Evolutionary conservation across 2,888 invertebrate species (phyloP).

Genomic region (Meloe dianella): DNA sequence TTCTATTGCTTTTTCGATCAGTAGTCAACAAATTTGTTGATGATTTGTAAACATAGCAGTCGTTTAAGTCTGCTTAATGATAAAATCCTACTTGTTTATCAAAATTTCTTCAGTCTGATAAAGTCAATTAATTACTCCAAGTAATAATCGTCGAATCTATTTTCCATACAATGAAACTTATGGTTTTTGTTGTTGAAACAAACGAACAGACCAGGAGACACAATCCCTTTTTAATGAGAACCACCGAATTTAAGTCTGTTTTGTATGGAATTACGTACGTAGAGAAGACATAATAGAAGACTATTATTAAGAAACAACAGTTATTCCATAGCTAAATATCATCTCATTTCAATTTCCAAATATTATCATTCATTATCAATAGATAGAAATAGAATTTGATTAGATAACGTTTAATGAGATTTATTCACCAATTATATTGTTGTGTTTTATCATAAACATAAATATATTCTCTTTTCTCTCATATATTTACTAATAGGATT

Average conservation of each 20-base stretch:
- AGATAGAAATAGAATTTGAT: background rate
- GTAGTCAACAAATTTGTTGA: too few relatives aligned
- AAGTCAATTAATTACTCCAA: background rate
- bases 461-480: background rate
- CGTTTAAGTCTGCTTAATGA: too few relatives aligned
- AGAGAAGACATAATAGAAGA: background rate
- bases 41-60: too few relatives aligned
- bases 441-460: background rate
- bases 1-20: too few relatives aligned
- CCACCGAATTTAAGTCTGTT: conserved; percentile 27
- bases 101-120: conserved; percentile 8
- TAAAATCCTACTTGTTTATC: conserved; percentile 11
- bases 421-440: background rate
- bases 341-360: background rate
- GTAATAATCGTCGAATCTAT: background rate
- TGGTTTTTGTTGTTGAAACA: background rate
- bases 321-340: background rate
- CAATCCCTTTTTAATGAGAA: conserved; percentile 36
- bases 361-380: background rate
- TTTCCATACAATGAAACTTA: background rate
- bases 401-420: background rate
- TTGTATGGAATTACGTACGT: conserved; percentile 4
- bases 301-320: background rate
- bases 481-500: background rate
- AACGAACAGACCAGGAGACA: conserved; percentile 23